A percentile compares a stretch with the other conserved stretches of the same genome.
Conservation (phyloP, 2,888 invertebrate genomes). For the Ichneumon xanthorius region DNA sequence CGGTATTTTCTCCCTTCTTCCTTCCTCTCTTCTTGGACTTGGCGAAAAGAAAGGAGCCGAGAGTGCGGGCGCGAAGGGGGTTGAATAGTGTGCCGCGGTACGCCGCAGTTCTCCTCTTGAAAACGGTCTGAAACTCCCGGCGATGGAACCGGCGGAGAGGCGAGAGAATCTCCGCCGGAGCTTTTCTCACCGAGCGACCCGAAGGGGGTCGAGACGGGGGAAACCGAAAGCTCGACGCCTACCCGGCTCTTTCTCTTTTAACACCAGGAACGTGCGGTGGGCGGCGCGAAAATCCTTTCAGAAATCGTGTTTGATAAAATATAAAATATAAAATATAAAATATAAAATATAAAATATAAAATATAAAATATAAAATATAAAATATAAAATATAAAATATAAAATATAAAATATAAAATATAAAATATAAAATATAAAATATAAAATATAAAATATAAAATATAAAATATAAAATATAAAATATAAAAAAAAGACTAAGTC, state of each 20-base stretch:
- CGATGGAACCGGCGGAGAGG: slow-evolving; percentile 48
- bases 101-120: slow-evolving; percentile 62
- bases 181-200: slow-evolving; percentile 59
- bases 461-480: too few species aligned
- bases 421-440: too few species aligned
- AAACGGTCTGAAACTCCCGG: slow-evolving; percentile 56
- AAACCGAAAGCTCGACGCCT: slow-evolving; percentile 62
- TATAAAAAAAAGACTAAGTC: neutral
- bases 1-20: slow-evolving; percentile 52
- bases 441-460: too few species aligned
- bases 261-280: slow-evolving; percentile 43
- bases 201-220: slow-evolving; percentile 53
- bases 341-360: neutral
- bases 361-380: too few species aligned
- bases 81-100: slow-evolving; percentile 80
- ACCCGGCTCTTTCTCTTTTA: slow-evolving; percentile 38
- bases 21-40: slow-evolving; percentile 53
- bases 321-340: neutral
- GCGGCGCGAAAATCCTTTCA: slow-evolving; percentile 53
- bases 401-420: too few species aligned
- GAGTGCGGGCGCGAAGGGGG: slow-evolving; percentile 65
- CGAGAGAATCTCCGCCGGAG: slow-evolving; percentile 65
- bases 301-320: neutral
- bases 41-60: slow-evolving; percentile 57
- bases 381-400: too few species aligned